These are phyloP conservation scores for Aphelocoma coerulescens DNA, from an alignment of 2,113 vertebrate genomes.

Conservation along the genomic window DNA sequence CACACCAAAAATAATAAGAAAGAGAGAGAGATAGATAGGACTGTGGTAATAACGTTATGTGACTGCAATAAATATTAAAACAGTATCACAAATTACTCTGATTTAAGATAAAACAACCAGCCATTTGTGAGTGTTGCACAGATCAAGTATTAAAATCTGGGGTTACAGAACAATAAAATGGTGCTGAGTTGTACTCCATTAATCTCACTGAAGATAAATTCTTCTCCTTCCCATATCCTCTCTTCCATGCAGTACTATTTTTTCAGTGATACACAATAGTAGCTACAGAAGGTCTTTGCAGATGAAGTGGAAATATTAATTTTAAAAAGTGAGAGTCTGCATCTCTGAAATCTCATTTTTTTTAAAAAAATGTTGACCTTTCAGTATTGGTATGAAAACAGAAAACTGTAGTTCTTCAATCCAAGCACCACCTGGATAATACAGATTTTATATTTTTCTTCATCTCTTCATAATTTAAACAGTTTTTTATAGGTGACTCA, in stretches of 20 bases:
- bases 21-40: not conserved
- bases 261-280: not conserved
- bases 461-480: not conserved
- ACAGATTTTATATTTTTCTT: not conserved
- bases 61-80: not conserved
- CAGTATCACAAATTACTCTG: not conserved
- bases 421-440: not conserved
- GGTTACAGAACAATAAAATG: constrained; percentile 34
- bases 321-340: not conserved
- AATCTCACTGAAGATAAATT: not conserved
- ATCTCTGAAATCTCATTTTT: not conserved
- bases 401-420: not conserved
- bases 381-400: not conserved
- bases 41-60: not conserved
- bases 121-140: not conserved
- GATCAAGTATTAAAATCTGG: not conserved
- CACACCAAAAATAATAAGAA: not conserved
- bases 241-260: not conserved
- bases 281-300: not conserved
- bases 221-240: not conserved
- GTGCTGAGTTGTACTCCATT: not conserved
- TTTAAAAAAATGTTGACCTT: not conserved
- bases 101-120: not conserved
- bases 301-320: constrained; percentile 23
- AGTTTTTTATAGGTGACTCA: not conserved